Conservation (phyloP, 1,140 invertebrate species). For the Macrosteles quadrilineatus region DNA sequence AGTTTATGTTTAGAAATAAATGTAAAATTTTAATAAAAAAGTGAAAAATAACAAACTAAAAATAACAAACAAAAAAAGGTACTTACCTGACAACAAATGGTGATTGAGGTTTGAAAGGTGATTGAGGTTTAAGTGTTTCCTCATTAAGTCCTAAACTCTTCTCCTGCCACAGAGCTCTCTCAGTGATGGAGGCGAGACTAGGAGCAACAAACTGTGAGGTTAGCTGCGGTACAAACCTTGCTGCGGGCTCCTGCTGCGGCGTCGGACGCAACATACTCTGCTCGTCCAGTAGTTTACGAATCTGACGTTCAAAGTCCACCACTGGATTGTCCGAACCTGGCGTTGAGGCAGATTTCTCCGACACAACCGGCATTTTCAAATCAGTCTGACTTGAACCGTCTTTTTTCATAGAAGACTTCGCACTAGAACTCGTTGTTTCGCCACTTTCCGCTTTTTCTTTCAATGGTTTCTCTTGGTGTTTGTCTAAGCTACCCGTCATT, state of each 20-base stretch:
- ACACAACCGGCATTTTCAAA: constrained; percentile 40
- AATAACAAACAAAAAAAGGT: neutral
- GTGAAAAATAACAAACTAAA: neutral
- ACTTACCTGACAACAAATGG: constrained; percentile 9
- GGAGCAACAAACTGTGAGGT: constrained; percentile 31
- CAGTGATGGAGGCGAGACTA: constrained; percentile 36
- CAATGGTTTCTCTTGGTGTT: constrained; percentile 51
- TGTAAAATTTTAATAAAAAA: too few relatives aligned
- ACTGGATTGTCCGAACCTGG: constrained; percentile 20
- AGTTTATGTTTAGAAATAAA: neutral
- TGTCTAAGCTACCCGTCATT: constrained; percentile 28
- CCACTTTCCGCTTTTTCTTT: constrained; percentile 54
- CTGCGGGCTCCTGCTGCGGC: constrained; percentile 40
- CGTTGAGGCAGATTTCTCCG: neutral
- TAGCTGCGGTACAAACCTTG: constrained; percentile 33
- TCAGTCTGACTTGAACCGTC: constrained; percentile 65
- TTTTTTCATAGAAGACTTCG: constrained; percentile 53
- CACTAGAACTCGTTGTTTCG: constrained; percentile 46
- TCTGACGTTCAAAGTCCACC: constrained; percentile 50
- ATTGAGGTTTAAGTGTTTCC: neutral
- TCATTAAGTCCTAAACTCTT: constrained; percentile 31
- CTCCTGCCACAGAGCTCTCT: constrained; percentile 37
- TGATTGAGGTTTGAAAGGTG: neutral
- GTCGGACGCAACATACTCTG: constrained; percentile 62
- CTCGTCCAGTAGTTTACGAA: constrained; percentile 71